Percentiles rank a stretch among this genome's conserved stretches.
Conservation (phyloP, 2,888 invertebrate species). For the Dioctria rufipes region DNA sequence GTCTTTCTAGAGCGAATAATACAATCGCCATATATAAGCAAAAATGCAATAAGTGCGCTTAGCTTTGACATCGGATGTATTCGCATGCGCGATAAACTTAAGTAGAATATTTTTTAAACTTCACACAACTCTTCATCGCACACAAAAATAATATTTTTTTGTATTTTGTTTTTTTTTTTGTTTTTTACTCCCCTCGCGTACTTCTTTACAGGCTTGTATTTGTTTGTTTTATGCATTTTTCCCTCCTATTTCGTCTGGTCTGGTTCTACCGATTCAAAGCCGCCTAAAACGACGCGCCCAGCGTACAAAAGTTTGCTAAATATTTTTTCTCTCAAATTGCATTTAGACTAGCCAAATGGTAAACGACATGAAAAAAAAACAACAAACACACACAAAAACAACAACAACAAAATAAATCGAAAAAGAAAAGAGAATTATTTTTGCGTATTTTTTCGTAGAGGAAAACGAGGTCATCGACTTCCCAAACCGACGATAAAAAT, state of each 20-base stretch:
- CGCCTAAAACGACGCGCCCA: neutral
- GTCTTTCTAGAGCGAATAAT: too few species aligned
- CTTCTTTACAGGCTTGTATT: neutral
- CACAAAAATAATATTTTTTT: too few species aligned
- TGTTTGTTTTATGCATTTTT: slow-evolving; percentile 15
- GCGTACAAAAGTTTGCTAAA: slow-evolving; percentile 35
- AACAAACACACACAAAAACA: neutral
- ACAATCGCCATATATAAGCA: neutral
- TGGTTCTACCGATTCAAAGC: neutral
- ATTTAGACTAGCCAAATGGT: slow-evolving; percentile 45
- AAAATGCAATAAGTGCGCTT: neutral
- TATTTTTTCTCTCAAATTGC: slow-evolving; percentile 25
- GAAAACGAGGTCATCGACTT: slow-evolving; percentile 51
- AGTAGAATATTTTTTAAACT: slow-evolving; percentile 1
- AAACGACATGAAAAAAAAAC: slow-evolving; percentile 15
- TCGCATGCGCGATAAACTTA: slow-evolving; percentile 15
- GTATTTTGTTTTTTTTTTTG: neutral
- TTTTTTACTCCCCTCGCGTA: neutral
- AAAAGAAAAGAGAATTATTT: slow-evolving; percentile 41
- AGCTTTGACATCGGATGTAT: neutral
- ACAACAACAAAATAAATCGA: neutral
- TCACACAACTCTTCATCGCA: neutral
- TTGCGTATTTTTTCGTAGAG: slow-evolving; percentile 43
- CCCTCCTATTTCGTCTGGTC: neutral
- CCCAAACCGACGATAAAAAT: slow-evolving; percentile 54